Evolutionary conservation across 2,113 vertebrate genomes (phyloP).

Genomic region (Perca schrenkii): DNA sequence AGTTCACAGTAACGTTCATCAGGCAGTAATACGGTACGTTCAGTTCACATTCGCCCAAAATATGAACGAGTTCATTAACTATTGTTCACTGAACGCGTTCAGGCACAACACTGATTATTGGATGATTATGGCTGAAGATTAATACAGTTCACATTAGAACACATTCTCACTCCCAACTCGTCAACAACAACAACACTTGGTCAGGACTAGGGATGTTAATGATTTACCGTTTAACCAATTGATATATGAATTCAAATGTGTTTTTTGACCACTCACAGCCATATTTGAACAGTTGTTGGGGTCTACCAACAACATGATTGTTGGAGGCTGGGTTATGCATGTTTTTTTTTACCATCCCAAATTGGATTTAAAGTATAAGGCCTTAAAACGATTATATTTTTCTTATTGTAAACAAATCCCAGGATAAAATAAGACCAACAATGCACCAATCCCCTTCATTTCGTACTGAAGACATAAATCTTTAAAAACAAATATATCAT

Average conservation of each 20-base stretch:
- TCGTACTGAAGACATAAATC: not conserved
- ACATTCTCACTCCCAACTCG: no score
- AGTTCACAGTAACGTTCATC: no score
- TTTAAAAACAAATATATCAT: not conserved
- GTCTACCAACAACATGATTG: not conserved
- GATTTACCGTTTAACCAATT: no score
- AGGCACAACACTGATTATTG: no score
- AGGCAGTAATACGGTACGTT: no score
- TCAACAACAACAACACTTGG: no score
- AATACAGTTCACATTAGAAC: conserved; percentile 11
- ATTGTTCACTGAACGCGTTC: no score
- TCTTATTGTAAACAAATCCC: not conserved
- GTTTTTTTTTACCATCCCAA: not conserved
- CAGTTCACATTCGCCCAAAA: no score
- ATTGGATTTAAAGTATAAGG: not conserved
- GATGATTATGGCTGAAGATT: conserved; percentile 40
- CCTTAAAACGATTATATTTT: not conserved
- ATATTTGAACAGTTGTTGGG: not conserved
- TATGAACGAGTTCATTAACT: no score
- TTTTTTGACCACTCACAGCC: not conserved
- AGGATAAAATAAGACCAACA: not conserved
- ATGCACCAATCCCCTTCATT: not conserved
- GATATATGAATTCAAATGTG: not conserved
- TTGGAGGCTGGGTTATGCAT: not conserved
- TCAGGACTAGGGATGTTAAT: no score